phyloP scores from a whole-genome alignment of 1,140 invertebrate species.

The Vanessa atalanta region DNA sequence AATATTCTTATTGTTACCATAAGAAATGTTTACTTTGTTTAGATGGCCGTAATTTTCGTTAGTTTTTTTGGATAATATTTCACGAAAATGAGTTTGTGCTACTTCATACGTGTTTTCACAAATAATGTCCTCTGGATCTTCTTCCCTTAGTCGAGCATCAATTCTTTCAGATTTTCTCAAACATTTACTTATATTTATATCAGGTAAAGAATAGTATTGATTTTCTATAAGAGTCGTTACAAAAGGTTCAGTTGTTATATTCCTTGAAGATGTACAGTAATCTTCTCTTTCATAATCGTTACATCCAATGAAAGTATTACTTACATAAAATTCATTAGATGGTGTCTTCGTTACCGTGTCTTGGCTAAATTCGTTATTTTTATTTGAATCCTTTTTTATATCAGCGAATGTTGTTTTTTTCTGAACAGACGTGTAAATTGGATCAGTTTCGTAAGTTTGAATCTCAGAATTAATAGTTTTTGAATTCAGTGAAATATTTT shows the following conservation, averaged over 20 bases:
- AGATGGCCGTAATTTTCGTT: slow-evolving; percentile 72
- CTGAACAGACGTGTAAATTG: slow-evolving; percentile 69
- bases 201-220: slow-evolving; percentile 85
- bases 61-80: slow-evolving; percentile 62
- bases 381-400: slow-evolving; percentile 63
- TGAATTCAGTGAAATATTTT: slow-evolving; percentile 59
- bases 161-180: slow-evolving; percentile 85
- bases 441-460: slow-evolving; percentile 55
- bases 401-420: slow-evolving; percentile 74
- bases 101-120: slow-evolving; percentile 75
- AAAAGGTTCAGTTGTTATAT: slow-evolving; percentile 80
- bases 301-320: slow-evolving; percentile 65
- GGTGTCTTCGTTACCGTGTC: slow-evolving; percentile 50
- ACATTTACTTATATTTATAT: slow-evolving; percentile 84
- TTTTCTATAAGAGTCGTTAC: slow-evolving; percentile 82
- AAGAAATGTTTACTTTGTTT: slow-evolving; percentile 55
- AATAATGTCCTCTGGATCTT: slow-evolving; percentile 73
- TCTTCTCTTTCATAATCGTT: slow-evolving; percentile 57
- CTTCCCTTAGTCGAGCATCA: slow-evolving; percentile 83
- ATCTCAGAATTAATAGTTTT: slow-evolving; percentile 48
- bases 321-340: slow-evolving; percentile 61
- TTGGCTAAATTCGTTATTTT: slow-evolving; percentile 55
- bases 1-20: slow-evolving; percentile 40
- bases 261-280: slow-evolving; percentile 69
- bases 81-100: slow-evolving; percentile 66